These are phyloP conservation scores for Brachyalestes nurse DNA, from an alignment of 2,797 vertebrate species.

Conservation along the genomic window DNA sequence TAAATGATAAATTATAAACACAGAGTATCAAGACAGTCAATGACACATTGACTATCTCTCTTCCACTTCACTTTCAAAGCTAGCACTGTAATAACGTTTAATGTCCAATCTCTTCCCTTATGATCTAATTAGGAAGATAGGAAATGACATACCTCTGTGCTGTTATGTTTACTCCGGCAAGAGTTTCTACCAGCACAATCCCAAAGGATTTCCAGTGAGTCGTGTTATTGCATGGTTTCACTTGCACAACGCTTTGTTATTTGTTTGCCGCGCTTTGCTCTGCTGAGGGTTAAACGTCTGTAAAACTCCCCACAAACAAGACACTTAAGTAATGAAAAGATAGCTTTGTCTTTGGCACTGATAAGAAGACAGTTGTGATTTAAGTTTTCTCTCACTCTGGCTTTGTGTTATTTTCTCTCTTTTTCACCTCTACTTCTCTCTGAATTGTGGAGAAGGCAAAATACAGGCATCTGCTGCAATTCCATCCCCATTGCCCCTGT, in stretches of 20 bases:
- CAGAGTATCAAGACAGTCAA: constrained; percentile 6
- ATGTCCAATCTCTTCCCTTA: constrained; percentile 23
- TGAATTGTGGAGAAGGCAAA: constrained; percentile 73
- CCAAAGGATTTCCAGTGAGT: constrained; percentile 1
- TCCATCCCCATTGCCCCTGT: constrained; percentile 75
- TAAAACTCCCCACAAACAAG: constrained; percentile 42
- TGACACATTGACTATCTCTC: constrained; percentile 6
- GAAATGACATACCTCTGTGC: constrained; percentile 21
- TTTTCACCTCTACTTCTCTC: constrained; percentile 61
- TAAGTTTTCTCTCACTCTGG: constrained; percentile 50
- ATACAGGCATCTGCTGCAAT: constrained; percentile 78
- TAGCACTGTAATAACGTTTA: constrained; percentile 16
- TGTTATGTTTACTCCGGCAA: constrained; percentile 16
- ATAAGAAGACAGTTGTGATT: constrained; percentile 50
- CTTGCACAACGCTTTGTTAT: constrained; percentile 15
- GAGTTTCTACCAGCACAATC: background rate
- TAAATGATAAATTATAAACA: constrained; percentile 25
- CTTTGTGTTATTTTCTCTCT: constrained; percentile 53
- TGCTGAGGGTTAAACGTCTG: constrained; percentile 27
- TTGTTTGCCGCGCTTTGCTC: constrained; percentile 37
- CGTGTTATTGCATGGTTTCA: background rate
- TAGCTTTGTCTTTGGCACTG: constrained; percentile 32
- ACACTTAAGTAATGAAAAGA: constrained; percentile 51
- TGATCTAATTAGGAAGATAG: constrained; percentile 35
- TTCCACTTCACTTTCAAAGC: background rate